Evolutionary conservation across 2,797 vertebrate genomes (phyloP).

Genomic region (Thalassophryne amazonica): DNA sequence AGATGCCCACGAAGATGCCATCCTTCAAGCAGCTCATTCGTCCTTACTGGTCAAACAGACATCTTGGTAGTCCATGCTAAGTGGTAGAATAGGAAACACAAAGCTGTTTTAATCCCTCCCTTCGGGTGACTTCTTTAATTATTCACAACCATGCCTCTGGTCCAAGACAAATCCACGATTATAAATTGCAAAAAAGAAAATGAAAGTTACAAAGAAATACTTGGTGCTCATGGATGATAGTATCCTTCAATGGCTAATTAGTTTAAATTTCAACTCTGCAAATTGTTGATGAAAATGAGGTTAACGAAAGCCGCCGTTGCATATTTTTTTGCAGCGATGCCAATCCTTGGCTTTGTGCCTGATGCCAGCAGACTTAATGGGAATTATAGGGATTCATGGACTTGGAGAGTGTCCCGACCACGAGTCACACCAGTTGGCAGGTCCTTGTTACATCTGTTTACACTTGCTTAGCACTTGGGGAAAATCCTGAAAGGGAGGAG

Average conservation of each 20-base stretch:
- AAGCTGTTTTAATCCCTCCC: slow-evolving; percentile 83
- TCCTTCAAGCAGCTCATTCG: slow-evolving; percentile 86
- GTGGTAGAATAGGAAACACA: slow-evolving; percentile 76
- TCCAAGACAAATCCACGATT: slow-evolving; percentile 72
- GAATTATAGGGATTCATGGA: slow-evolving; percentile 81
- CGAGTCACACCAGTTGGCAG: slow-evolving; percentile 64
- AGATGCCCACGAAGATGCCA: slow-evolving; percentile 91
- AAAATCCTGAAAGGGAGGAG: slow-evolving; percentile 77
- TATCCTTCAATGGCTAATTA: slow-evolving; percentile 74
- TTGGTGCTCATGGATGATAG: slow-evolving; percentile 59
- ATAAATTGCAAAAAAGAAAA: slow-evolving; percentile 50
- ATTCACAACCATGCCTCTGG: slow-evolving; percentile 79
- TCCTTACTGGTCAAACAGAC: slow-evolving; percentile 69
- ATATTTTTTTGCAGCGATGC: slow-evolving; percentile 70
- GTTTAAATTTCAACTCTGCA: slow-evolving; percentile 68
- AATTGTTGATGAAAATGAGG: slow-evolving; percentile 67
- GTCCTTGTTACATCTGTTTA: slow-evolving; percentile 72
- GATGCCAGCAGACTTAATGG: slow-evolving; percentile 86
- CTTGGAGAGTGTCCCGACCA: slow-evolving; percentile 78
- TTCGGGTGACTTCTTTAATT: slow-evolving; percentile 91
- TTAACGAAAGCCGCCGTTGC: slow-evolving; percentile 84
- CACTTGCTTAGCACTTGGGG: slow-evolving; percentile 66
- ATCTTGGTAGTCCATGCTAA: slow-evolving; percentile 76
- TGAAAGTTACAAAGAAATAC: slow-evolving; percentile 50
- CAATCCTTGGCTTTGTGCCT: slow-evolving; percentile 86